These are phyloP conservation scores for Desmodus rotundus DNA, from an alignment of 2,113 vertebrate species.

Conservation along the genomic window DNA sequence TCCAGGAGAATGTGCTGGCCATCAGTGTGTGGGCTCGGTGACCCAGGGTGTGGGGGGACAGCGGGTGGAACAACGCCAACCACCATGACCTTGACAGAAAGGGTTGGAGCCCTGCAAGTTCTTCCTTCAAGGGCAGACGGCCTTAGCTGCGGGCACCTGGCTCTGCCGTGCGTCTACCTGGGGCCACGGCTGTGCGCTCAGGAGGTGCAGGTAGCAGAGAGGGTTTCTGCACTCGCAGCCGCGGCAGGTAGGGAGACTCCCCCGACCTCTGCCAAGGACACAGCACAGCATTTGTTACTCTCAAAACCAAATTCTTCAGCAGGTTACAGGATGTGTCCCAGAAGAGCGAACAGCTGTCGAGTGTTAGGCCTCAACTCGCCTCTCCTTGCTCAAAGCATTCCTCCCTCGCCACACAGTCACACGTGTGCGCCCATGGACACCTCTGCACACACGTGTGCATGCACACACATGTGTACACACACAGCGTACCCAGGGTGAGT, in stretches of 20 bases:
- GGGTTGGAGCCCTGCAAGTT: neutral
- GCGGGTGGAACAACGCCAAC: neutral
- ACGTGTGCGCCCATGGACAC: neutral
- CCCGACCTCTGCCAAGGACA: neutral
- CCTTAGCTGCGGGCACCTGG: no score
- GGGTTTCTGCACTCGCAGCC: accelerated
- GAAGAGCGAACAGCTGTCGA: neutral
- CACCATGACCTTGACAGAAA: accelerated
- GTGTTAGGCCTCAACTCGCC: neutral
- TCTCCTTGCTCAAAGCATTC: neutral
- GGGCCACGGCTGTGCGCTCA: neutral
- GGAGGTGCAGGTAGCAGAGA: neutral
- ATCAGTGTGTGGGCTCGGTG: neutral
- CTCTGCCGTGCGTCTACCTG: neutral
- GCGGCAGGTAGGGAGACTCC: accelerated
- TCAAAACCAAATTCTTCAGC: neutral
- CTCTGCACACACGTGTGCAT: neutral
- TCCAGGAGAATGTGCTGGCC: accelerated
- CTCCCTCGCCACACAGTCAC: neutral
- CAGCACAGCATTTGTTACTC: accelerated
- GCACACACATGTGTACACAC: neutral
- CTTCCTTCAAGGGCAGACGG: neutral
- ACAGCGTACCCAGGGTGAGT: no score
- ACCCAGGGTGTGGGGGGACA: accelerated
- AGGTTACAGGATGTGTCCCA: neutral